Percentiles rank a stretch among this genome's conserved stretches.
Conservation (phyloP, 2,888 invertebrate genomes). For the Autographa gamma region DNA sequence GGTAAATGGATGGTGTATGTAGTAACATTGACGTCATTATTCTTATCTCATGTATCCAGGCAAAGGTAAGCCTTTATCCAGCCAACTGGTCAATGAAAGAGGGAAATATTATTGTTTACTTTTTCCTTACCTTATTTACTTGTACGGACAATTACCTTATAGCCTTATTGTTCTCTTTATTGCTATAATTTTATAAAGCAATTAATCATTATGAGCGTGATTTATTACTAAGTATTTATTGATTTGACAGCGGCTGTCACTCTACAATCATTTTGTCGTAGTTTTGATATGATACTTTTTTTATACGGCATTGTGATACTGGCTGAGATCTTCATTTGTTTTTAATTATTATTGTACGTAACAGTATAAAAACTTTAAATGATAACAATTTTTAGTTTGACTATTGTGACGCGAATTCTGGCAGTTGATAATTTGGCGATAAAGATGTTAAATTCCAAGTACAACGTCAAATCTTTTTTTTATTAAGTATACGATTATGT, state of each 20-base stretch:
- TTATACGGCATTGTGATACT: no score
- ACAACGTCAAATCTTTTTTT: not conserved
- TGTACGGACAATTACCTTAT: not conserved
- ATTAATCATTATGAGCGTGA: not conserved
- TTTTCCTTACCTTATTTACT: not conserved
- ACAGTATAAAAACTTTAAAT: no score
- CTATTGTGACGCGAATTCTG: not conserved
- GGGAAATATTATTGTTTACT: not conserved
- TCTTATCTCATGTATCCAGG: slow-evolving; percentile 16
- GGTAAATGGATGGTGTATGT: slow-evolving; percentile 25
- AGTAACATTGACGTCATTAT: slow-evolving; percentile 36
- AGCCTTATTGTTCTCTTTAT: not conserved
- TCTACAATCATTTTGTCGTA: not conserved
- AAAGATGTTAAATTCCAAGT: not conserved
- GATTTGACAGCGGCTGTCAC: not conserved
- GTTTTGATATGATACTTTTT: not conserved
- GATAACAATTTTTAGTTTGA: not conserved
- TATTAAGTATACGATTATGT: not conserved
- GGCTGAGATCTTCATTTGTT: no score
- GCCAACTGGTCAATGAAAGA: not conserved
- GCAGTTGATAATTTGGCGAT: not conserved
- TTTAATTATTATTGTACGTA: no score
- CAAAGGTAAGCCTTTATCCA: not conserved
- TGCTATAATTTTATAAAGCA: not conserved
- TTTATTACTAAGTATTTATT: not conserved